phyloP scores from a whole-genome alignment of 2,888 invertebrate species.

The Reticulitermes lucifugus region DNA sequence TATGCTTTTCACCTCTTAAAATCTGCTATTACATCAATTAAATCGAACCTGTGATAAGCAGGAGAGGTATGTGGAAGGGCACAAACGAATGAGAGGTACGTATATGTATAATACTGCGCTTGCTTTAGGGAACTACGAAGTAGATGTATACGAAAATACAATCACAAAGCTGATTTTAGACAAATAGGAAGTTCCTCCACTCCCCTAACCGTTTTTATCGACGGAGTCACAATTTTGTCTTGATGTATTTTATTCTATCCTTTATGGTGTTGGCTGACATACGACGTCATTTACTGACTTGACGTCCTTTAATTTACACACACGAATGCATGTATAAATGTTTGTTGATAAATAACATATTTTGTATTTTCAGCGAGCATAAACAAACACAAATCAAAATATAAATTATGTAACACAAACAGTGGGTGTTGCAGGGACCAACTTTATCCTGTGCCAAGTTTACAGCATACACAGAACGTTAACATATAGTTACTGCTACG shows the following conservation, averaged over 20 bases:
- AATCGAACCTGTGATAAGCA: too few species aligned
- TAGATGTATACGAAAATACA: too few species aligned
- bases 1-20: too few species aligned
- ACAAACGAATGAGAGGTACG: too few species aligned
- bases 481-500: background rate
- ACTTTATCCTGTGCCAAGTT: background rate
- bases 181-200: too few species aligned
- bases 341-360: slow-evolving; percentile 11
- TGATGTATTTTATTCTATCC: background rate
- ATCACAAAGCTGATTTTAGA: too few species aligned
- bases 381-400: slow-evolving; percentile 6
- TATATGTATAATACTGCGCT: too few species aligned
- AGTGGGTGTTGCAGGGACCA: background rate
- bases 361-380: slow-evolving; percentile 16
- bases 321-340: slow-evolving; percentile 14
- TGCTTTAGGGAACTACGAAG: too few species aligned
- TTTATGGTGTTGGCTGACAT: background rate
- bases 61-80: too few species aligned
- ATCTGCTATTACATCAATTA: too few species aligned
- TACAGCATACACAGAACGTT: background rate
- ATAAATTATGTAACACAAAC: background rate
- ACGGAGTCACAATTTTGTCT: background rate
- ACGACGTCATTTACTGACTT: background rate
- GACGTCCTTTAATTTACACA: background rate
- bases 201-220: background rate